Evolutionary conservation across 2,888 invertebrate species (phyloP).

Genomic region (Lycia hirtaria): DNA sequence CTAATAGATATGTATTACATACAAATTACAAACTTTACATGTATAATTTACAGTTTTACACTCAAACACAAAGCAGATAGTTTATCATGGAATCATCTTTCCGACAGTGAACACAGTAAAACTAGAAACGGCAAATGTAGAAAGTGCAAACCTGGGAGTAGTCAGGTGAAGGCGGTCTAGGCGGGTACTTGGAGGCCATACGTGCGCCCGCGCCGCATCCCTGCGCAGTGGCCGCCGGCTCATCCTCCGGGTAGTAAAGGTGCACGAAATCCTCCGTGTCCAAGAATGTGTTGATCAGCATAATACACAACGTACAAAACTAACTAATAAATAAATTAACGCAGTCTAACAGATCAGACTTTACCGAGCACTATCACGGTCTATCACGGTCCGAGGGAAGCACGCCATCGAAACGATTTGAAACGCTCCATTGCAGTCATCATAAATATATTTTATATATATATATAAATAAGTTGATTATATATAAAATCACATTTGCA

Average conservation of each 20-base stretch:
- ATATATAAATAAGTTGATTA: conserved; percentile 67
- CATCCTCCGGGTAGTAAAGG: conserved; percentile 81
- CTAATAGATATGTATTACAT: no score
- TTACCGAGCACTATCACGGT: conserved; percentile 61
- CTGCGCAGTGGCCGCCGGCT: conserved; percentile 68
- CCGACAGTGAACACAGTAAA: no score
- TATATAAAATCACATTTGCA: conserved; percentile 80
- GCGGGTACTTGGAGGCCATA: conserved; percentile 77
- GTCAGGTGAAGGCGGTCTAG: conserved; percentile 74
- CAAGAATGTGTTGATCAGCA: conserved; percentile 83
- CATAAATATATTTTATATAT: conserved; percentile 52
- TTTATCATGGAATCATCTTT: no score
- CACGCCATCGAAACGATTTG: conserved; percentile 72
- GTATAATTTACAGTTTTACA: no score
- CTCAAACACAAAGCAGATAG: no score
- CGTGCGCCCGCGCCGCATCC: conserved; percentile 80
- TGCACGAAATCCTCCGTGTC: conserved; percentile 85
- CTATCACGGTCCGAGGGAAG: conserved; percentile 67
- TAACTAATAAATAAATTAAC: conserved; percentile 73
- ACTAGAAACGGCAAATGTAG: no score
- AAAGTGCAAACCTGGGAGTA: conserved; percentile 71
- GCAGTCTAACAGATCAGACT: conserved; percentile 76
- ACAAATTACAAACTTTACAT: no score
- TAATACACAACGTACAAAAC: conserved; percentile 72
- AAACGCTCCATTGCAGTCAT: conserved; percentile 70